Conservation (phyloP, 2,888 invertebrate genomes). For the Pseudococcus jackbeardsleyi region DNA sequence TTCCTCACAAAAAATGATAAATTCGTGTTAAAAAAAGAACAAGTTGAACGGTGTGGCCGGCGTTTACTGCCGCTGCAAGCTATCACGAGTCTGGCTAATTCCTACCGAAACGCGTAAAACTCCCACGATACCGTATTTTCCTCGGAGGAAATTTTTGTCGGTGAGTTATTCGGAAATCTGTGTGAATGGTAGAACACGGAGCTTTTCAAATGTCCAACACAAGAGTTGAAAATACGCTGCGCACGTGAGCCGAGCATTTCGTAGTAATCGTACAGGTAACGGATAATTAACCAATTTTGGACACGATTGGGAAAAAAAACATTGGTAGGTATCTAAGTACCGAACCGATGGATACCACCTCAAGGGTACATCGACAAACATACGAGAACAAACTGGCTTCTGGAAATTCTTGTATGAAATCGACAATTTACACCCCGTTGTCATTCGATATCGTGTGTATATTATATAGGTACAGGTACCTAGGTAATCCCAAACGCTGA, state of each 20-base stretch:
- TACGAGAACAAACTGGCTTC: conserved; percentile 6
- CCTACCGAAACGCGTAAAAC: conserved; percentile 13
- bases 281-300: conserved; percentile 44
- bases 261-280: conserved; percentile 15
- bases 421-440: neutral
- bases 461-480: too few relatives aligned
- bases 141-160: conserved; percentile 51
- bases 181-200: neutral
- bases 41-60: neutral
- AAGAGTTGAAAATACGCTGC: neutral
- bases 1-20: neutral
- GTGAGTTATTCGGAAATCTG: conserved; percentile 22
- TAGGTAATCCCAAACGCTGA: neutral
- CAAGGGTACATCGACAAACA: neutral
- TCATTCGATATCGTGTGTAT: neutral
- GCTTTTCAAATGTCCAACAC: conserved; percentile 30
- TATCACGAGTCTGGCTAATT: conserved; percentile 47
- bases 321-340: neutral
- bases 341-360: conserved; percentile 1
- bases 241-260: conserved; percentile 22
- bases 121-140: conserved; percentile 50
- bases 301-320: conserved; percentile 29
- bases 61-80: conserved; percentile 20
- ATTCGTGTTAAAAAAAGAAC: conserved; percentile 48
- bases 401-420: neutral